Evolutionary conservation across 2,888 invertebrate species (phyloP), one percentile per base, ranked within the genome.

Genomic region (Erannis defoliaria): DNA sequence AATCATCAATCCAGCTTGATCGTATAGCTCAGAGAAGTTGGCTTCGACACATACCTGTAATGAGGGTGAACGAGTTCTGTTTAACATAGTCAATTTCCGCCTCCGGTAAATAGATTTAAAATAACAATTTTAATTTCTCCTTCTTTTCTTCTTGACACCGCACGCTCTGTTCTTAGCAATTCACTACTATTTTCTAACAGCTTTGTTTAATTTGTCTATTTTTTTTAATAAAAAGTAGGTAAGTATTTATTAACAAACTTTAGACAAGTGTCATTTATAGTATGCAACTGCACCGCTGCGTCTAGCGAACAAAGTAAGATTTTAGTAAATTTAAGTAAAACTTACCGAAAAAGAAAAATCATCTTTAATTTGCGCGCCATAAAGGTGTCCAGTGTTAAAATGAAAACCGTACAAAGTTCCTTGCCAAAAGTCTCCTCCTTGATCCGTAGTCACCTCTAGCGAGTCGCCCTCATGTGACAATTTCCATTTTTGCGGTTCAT

Each of bases 1-100:
- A 16, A 91, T 74, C 88, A 90, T 90, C 0, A 91, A 72, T 0
- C 90, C 90, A 5, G 90, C 90, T 77, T 91, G 90, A 45, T 90
- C 90, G 63, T 90, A 90, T 1, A 88, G 51, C 1, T 82, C 75
- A 2, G 75, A 78, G 55, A 86, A 90, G 18, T 88, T 76, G 0
- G 85, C 89, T 76, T 91, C 87, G 0, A 90, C 72, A 45, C 86
- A 84, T 1, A 77, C 78, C 90, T 90, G 61, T 67, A 35, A 48
- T 19, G 18, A 38, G 9, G 37, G 45, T 33, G 33, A 1, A 21
- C n/a, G n/a, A n/a, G n/a, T n/a, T 19, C 21, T 42, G 40, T 21
- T 5, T 21, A 42, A 19, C 38, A 18, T 0, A 2, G 21, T 12
- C 2, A 6, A 42, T 12, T 42, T 21, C 21, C n/a, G 40, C 5